Conservation (phyloP, 2,888 invertebrate genomes). For the Prionchulus punctatus region DNA sequence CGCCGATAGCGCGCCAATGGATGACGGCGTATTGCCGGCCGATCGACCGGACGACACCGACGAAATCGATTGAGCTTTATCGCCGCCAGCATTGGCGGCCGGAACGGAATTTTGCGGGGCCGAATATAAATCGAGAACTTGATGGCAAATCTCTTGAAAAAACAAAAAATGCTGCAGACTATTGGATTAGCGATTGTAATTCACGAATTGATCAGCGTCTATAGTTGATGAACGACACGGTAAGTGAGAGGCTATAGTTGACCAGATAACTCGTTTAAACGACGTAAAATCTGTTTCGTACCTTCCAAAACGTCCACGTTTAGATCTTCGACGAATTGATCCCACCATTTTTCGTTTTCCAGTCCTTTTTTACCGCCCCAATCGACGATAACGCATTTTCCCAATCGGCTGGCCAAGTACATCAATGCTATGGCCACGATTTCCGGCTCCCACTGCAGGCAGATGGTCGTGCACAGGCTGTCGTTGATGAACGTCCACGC, state of each 20-base stretch:
- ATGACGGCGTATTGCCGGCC: neutral
- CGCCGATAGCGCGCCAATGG: neutral
- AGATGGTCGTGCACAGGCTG: slow-evolving; percentile 83
- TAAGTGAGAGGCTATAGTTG: too few relatives aligned
- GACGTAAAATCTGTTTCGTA: slow-evolving; percentile 25
- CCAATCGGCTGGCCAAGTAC: slow-evolving; percentile 85
- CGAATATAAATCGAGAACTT: slow-evolving; percentile 35
- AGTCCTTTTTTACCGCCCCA: slow-evolving; percentile 49
- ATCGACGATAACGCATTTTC: slow-evolving; percentile 65
- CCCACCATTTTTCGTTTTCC: slow-evolving; percentile 65
- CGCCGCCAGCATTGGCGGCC: neutral
- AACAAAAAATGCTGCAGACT: neutral
- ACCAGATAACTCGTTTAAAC: too few relatives aligned
- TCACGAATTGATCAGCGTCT: too few relatives aligned
- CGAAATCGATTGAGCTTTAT: neutral
- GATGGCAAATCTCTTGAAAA: slow-evolving; percentile 34
- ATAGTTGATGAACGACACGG: too few relatives aligned
- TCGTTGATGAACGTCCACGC: slow-evolving; percentile 99
- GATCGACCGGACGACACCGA: neutral
- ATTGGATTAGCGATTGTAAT: too few relatives aligned
- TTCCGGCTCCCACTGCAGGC: slow-evolving; percentile 96
- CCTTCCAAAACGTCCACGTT: slow-evolving; percentile 78
- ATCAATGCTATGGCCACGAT: slow-evolving; percentile 84
- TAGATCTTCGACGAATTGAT: slow-evolving; percentile 86
- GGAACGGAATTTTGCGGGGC: neutral